phyloP scores from a whole-genome alignment of 2,797 vertebrate genomes.

The Poliocrania exsul region DNA sequence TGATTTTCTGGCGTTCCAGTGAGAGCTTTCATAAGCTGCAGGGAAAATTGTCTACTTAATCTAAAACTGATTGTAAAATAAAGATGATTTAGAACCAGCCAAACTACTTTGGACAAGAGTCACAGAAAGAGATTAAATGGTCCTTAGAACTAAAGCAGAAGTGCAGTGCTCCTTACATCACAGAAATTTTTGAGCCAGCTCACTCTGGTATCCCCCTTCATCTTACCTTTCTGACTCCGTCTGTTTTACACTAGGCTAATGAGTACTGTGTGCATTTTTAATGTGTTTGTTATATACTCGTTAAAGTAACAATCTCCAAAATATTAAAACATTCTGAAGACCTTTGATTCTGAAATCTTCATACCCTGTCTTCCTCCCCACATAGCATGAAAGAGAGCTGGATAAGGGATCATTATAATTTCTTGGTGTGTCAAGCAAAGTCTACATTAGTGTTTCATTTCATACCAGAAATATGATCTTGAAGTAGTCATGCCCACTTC shows the following conservation, averaged over 20 bases:
- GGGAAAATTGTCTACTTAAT: not conserved
- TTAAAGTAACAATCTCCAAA: not conserved
- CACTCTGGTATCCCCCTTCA: not conserved
- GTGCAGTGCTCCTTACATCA: not conserved
- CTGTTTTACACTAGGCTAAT: not conserved
- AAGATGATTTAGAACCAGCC: not conserved
- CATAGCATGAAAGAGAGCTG: not conserved
- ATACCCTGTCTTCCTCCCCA: not conserved
- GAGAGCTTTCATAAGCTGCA: not conserved
- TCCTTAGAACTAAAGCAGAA: not conserved
- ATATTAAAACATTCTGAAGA: not conserved
- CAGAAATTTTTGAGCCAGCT: not conserved
- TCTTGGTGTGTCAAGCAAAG: not conserved
- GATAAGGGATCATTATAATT: not conserved
- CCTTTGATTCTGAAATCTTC: not conserved
- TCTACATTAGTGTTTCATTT: not conserved
- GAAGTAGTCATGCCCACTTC: not conserved
- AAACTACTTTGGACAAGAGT: not conserved
- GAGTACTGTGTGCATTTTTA: not conserved
- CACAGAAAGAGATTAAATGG: not conserved
- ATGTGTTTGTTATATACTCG: not conserved
- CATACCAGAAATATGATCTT: not conserved
- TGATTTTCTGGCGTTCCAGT: not conserved
- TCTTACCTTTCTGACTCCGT: not conserved
- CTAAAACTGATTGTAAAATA: constrained; percentile 8